Base-by-base conservation (phyloP, 1,140 invertebrate genomes). In the Drosophila sproati region DNA sequence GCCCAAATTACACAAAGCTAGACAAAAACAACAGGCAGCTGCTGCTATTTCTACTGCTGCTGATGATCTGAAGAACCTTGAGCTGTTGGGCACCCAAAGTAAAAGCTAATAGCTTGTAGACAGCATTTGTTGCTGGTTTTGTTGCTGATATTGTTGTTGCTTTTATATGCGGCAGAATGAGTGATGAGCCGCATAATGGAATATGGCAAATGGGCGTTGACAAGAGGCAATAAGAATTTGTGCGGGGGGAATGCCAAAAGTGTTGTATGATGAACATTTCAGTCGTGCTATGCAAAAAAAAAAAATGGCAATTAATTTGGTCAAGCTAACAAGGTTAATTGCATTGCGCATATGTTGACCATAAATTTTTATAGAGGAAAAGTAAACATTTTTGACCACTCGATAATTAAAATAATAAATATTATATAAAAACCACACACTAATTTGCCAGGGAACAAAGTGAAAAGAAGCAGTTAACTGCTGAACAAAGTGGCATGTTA, bases 141-240 rank as follows among this genome's bases (percentile, higher is more conserved):
- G 48, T 67, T 55, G 45, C 50, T 39, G 34, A 37, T 47, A 5
- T 34, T 57, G 39, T 60, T 54, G 50, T 37, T 5, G 37, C 56
- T 48, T 56, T 64, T 52, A 56, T 51, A 57, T 50, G 50, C 45
- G 10, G 37, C 54, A 45, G 41, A 59, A 57, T 86, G 82, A 86
- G 54, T 88, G 82, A 86, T 86, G 82, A 70, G 82, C 79, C 60
- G 68, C 48, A 78, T 88, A 88, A 88, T 86, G 82, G 79, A 88
- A 88, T 88, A 76, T 82, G 83, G 45, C 83, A 69, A 88, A 86
- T 88, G 82, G 79, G 67, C 76, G 83, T 82, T 79, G 79, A 86
- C 82, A 86, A 82, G 60, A 43, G 69, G 52, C 52, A 67, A 61
- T 54, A 69, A 56, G 12, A 31, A 62, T 7, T 41, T 55, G 43